Base-by-base conservation (phyloP, 2,113 vertebrate species). In the Synchiropus splendidus region DNA sequence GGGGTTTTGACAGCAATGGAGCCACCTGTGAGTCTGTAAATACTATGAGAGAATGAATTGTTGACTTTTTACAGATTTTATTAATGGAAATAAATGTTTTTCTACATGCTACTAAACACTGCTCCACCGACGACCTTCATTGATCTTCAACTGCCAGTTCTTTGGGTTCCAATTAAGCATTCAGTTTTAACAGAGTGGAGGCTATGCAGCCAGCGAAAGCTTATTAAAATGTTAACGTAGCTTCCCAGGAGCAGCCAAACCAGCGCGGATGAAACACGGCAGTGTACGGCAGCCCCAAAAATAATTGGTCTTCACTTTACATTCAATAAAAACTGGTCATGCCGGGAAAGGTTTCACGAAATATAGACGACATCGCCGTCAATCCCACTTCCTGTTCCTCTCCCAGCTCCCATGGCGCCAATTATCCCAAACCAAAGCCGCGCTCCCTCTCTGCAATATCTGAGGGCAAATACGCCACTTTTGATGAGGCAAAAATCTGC, bases 401-500 rank as follows among this genome's bases (percentile, higher is more conserved):
- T 34, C 42, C 30, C 32, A 15, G 39, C n/a, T 61, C 62, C 54
- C 65, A 36, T 39, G 31, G 51, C 55, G 64, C 61, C 51, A 74
- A 56, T 75, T 69, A 67, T 58, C 15, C 12, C 38, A 53, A 58
- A 32, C 41, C 45, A 49, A 60, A 31, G 5, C 2, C 12, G 14
- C 12, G 10, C 21, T 11, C 9, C 9, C n/a, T 15, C 31, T 13
- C 35, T 52, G 35, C 18, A 47, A 8, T 52, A 40, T 58, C 44
- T 51, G 38, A 59, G 51, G 35, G 41, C 17, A 49, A 52, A 46
- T 48, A 36, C 47, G 49, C n/a, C 64, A 67, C 49, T 44, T 67
- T 58, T 67, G 65, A 67, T 60, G 57, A 71, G 39, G 41, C 45
- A 45, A 42, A 59, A 52, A 55, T 38, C 35, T 42, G 12, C 41